Conservation (phyloP, 2,888 invertebrate species). For the Idaea straminata region DNA sequence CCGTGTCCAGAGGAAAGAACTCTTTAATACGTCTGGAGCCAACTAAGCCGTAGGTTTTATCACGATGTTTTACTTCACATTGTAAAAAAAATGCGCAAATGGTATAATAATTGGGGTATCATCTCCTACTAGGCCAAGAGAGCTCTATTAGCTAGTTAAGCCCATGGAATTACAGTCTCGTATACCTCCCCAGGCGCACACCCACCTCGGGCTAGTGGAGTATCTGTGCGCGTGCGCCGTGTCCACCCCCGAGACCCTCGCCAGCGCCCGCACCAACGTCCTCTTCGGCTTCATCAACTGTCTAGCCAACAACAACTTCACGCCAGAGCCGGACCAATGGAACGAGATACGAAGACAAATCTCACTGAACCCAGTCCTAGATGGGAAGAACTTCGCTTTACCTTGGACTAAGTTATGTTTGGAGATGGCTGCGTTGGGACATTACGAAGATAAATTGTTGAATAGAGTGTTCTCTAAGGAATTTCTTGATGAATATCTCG, state of each 20-base stretch:
- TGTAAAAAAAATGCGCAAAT: no score
- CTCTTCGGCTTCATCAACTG: slow-evolving; percentile 76
- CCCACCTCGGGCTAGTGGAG: slow-evolving; percentile 78
- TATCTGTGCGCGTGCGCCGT: slow-evolving; percentile 75
- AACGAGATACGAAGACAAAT: slow-evolving; percentile 63
- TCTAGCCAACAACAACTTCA: slow-evolving; percentile 81
- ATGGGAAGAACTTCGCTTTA: slow-evolving; percentile 55
- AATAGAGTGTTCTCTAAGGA: slow-evolving; percentile 71
- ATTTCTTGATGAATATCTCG: slow-evolving; percentile 63
- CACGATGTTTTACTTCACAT: no score
- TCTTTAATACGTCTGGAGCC: no score
- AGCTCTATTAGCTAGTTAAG: no score
- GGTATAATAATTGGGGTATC: no score
- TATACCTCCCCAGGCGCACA: slow-evolving; percentile 68
- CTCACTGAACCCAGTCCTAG: slow-evolving; percentile 56
- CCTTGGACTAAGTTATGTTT: slow-evolving; percentile 78
- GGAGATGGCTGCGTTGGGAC: slow-evolving; percentile 80
- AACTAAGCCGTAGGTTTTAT: no score
- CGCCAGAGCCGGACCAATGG: slow-evolving; percentile 77
- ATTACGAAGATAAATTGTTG: slow-evolving; percentile 78
- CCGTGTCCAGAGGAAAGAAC: no score
- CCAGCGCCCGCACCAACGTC: slow-evolving; percentile 56
- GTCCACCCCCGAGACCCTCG: slow-evolving; percentile 56
- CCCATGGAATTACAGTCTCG: no score
- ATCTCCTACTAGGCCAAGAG: no score